Evolutionary conservation across 2,113 vertebrate species (phyloP).

Genomic region (Neodontobutis hainanensis): DNA sequence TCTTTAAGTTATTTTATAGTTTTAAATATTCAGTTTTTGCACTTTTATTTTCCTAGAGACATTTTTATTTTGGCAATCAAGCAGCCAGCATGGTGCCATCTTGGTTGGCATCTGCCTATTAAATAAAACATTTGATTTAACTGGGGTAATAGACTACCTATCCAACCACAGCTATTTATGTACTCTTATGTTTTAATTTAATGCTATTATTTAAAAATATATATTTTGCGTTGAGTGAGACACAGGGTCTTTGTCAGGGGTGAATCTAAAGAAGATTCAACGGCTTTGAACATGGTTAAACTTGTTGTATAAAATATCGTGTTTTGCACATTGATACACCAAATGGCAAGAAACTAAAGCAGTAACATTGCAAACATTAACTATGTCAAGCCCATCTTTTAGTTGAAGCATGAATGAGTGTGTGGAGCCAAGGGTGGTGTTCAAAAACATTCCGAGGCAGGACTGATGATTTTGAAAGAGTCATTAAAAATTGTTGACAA

Average conservation of each 20-base stretch:
- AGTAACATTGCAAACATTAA: neutral
- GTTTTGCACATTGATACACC: slow-evolving; percentile 4
- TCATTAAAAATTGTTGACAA: no score
- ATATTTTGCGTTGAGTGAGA: slow-evolving; percentile 24
- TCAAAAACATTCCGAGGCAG: neutral
- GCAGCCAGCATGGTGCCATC: neutral
- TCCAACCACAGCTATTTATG: slow-evolving; percentile 8
- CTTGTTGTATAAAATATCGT: neutral
- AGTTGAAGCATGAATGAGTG: slow-evolving; percentile 3
- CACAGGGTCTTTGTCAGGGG: slow-evolving; percentile 27
- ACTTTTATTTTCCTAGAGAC: slow-evolving; percentile 40
- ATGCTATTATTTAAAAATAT: slow-evolving; percentile 21
- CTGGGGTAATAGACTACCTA: neutral
- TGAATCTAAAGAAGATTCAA: slow-evolving; percentile 5
- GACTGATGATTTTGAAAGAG: neutral
- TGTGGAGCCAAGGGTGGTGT: neutral
- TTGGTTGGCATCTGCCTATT: neutral
- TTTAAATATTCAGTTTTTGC: slow-evolving; percentile 63
- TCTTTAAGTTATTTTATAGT: slow-evolving; percentile 70
- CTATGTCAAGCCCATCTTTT: no score
- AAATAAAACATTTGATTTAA: neutral
- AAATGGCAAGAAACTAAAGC: slow-evolving; percentile 7
- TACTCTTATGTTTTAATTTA: slow-evolving; percentile 54
- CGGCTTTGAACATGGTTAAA: slow-evolving; percentile 14
- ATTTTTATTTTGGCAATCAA: slow-evolving; percentile 57